Percentiles rank a stretch among this genome's conserved stretches.
phyloP scores from a whole-genome alignment of 2,797 vertebrate species.

The Chiroxiphia lanceolata region DNA sequence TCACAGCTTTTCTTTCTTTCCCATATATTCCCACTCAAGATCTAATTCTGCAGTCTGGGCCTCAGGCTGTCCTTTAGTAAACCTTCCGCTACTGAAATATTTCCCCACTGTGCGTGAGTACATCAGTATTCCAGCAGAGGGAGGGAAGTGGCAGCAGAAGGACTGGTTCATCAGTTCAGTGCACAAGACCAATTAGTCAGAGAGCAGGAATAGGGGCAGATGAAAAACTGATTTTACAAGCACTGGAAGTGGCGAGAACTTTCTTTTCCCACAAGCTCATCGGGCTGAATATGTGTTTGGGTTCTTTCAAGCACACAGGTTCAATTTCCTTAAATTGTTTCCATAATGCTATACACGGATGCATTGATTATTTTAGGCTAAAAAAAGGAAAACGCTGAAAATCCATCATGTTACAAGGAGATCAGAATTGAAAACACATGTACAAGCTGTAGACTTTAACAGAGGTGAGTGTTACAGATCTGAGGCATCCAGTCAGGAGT shows the following conservation, averaged over 20 bases:
- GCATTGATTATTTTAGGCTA: not conserved
- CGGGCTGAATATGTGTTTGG: not conserved
- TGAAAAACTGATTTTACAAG: slow-evolving; percentile 36
- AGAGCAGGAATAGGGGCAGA: slow-evolving; percentile 27
- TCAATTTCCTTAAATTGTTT: not conserved
- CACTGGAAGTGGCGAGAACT: not conserved
- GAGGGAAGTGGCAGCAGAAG: slow-evolving; percentile 58
- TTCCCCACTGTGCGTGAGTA: slow-evolving; percentile 8
- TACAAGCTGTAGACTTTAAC: not conserved
- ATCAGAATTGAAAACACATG: not conserved
- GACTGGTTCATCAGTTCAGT: slow-evolving; percentile 46
- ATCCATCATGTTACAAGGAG: not conserved
- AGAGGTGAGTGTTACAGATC: not conserved
- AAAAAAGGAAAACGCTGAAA: not conserved
- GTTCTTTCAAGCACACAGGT: not conserved
- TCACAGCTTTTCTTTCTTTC: not conserved
- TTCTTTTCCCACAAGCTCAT: slow-evolving; percentile 2
- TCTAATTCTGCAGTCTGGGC: slow-evolving; percentile 3
- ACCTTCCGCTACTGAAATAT: slow-evolving; percentile 13
- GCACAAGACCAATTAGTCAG: slow-evolving; percentile 28
- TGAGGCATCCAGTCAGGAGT: not conserved
- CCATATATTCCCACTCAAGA: not conserved
- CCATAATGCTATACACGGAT: not conserved
- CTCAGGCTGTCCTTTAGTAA: slow-evolving; percentile 3
- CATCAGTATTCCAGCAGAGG: slow-evolving; percentile 56